Percentiles rank a stretch among this genome's conserved stretches.
phyloP scores from a whole-genome alignment of 1,140 invertebrate genomes.

The Drosophila lacteicornis region DNA sequence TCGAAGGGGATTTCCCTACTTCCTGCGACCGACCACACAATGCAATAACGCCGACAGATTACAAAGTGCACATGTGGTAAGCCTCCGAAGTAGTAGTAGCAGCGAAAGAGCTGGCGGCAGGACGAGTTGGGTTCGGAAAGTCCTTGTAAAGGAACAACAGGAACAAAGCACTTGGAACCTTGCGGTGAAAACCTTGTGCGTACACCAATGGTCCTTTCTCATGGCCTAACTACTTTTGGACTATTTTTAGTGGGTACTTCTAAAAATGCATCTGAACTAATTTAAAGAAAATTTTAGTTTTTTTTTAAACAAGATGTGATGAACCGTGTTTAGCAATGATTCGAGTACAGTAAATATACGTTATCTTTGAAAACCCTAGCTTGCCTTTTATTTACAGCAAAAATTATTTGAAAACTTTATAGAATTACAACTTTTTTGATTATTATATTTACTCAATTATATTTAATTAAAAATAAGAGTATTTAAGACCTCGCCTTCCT shows the following conservation, averaged over 20 bases:
- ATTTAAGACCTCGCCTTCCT: neutral
- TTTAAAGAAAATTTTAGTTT: too few relatives aligned
- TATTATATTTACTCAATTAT: too few relatives aligned
- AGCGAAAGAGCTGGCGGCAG: slow-evolving; percentile 34
- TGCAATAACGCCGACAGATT: slow-evolving; percentile 82
- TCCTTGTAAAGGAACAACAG: slow-evolving; percentile 61
- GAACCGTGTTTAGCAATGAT: too few relatives aligned
- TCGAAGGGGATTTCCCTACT: neutral
- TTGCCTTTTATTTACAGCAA: neutral
- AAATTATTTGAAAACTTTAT: too few relatives aligned
- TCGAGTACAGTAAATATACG: too few relatives aligned
- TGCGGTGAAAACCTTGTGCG: slow-evolving; percentile 33
- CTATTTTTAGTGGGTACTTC: too few relatives aligned
- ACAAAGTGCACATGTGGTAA: slow-evolving; percentile 83
- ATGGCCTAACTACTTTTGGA: neutral
- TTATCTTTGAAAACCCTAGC: neutral
- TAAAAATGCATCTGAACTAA: neutral
- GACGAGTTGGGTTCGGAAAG: slow-evolving; percentile 51
- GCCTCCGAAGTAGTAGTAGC: slow-evolving; percentile 69
- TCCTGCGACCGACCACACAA: slow-evolving; percentile 45
- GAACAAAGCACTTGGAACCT: slow-evolving; percentile 47
- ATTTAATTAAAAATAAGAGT: neutral
- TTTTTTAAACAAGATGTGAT: too few relatives aligned
- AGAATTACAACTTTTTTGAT: neutral
- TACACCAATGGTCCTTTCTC: slow-evolving; percentile 8